Percentiles rank a stretch among this genome's conserved stretches.
Evolutionary conservation across 1,140 invertebrate genomes (phyloP).

Genomic region (Araneus ventricosus): DNA sequence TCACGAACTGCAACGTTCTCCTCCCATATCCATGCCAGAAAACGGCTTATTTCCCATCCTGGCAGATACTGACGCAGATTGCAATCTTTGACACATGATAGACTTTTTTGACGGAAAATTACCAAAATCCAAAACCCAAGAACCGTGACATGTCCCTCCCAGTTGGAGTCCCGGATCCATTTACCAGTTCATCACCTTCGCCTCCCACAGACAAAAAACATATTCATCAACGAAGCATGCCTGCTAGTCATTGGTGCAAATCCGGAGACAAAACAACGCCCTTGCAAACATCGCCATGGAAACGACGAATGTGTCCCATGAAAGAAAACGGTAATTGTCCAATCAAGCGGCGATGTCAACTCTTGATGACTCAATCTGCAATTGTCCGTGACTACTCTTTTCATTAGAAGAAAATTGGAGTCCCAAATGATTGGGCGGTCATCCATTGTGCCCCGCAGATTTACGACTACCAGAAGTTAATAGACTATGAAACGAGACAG

Average conservation of each 20-base stretch:
- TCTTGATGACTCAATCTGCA: slow-evolving; percentile 13
- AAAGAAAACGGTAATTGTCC: slow-evolving; percentile 13
- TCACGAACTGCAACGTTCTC: neutral
- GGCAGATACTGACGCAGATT: too few relatives aligned
- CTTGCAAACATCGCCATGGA: neutral
- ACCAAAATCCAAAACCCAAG: neutral
- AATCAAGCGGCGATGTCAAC: slow-evolving; percentile 26
- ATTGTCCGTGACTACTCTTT: slow-evolving; percentile 32
- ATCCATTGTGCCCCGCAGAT: neutral
- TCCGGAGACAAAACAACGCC: neutral
- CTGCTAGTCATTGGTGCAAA: neutral
- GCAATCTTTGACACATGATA: neutral
- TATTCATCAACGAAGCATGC: slow-evolving; percentile 10
- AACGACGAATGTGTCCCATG: neutral
- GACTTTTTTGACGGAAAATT: neutral
- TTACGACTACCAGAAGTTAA: slow-evolving; percentile 34
- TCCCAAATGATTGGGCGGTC: slow-evolving; percentile 31
- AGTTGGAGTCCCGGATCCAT: neutral
- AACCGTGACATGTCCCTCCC: neutral
- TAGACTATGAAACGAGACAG: slow-evolving; percentile 55
- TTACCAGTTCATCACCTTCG: slow-evolving; percentile 1
- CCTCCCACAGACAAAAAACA: neutral
- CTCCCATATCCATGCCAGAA: neutral
- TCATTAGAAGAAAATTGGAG: neutral
- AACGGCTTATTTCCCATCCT: too few relatives aligned